Evolutionary conservation across 2,113 vertebrate species (phyloP).

Genomic region (Rhinolophus ferrumequinum): DNA sequence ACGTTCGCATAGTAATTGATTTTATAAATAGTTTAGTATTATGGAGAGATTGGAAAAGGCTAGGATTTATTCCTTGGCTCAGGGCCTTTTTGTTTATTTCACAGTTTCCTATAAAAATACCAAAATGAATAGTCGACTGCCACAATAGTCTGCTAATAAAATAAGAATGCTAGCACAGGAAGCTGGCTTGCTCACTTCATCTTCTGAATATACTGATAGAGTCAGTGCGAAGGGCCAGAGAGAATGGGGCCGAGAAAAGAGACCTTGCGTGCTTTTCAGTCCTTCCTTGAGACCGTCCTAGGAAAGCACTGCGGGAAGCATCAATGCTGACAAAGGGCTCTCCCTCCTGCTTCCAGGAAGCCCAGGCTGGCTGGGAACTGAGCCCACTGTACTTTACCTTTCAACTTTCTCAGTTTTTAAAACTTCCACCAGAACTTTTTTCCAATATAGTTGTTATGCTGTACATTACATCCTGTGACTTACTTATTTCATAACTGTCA

Average conservation of each 20-base stretch:
- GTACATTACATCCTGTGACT: not conserved
- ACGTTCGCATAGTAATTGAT: not conserved
- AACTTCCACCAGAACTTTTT: not conserved
- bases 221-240: not conserved
- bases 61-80: constrained; percentile 39
- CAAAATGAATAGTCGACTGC: not conserved
- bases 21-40: constrained; percentile 42
- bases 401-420: constrained; percentile 30
- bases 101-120: constrained; percentile 64
- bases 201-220: not conserved
- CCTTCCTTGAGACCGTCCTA: not conserved
- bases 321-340: not conserved
- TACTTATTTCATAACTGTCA: not conserved
- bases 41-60: constrained; percentile 1
- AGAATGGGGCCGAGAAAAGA: not conserved
- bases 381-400: not conserved
- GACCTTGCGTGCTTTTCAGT: not conserved
- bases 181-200: not conserved
- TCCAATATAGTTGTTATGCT: not conserved
- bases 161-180: constrained; percentile 18
- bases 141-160: constrained; percentile 5
- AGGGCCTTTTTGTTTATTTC: constrained; percentile 52
- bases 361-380: not conserved
- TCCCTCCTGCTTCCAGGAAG: not conserved
- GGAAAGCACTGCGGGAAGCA: not conserved